These are phyloP conservation scores for Poeciliopsis gracilis DNA, from an alignment of 2,797 vertebrate species.

Conservation along the genomic window DNA sequence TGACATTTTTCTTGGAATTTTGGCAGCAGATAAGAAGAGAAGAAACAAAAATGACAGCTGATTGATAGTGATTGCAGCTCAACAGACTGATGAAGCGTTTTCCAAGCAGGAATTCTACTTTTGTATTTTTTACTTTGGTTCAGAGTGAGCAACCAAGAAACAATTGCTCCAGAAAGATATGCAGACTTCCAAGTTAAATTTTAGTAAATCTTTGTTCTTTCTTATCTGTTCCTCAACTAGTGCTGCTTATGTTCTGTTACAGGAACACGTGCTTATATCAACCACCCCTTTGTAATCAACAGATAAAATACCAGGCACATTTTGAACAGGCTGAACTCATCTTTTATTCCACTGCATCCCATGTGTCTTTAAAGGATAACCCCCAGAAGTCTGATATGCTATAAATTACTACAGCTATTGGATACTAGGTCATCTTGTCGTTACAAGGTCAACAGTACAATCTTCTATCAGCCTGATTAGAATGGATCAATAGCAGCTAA, in stretches of 20 bases:
- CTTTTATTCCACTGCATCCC: background rate
- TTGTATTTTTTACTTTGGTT: background rate
- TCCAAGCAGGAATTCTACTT: background rate
- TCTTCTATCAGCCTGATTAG: background rate
- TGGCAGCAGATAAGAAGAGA: background rate
- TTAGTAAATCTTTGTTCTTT: background rate
- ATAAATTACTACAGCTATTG: background rate
- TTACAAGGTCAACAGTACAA: background rate
- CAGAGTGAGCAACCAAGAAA: background rate
- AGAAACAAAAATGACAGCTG: background rate
- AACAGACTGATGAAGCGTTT: background rate
- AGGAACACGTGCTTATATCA: background rate
- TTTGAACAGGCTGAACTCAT: background rate
- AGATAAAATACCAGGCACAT: slow-evolving; percentile 1
- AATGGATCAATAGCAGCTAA: background rate
- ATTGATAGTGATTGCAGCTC: background rate
- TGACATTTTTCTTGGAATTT: background rate
- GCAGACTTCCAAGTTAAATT: background rate
- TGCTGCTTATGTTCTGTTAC: background rate
- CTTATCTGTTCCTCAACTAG: background rate
- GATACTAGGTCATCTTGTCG: background rate
- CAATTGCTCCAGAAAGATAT: background rate
- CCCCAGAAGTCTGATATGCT: background rate
- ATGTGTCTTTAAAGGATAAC: background rate
- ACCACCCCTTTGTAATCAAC: background rate